Base-by-base conservation (phyloP, 2,113 vertebrate genomes). In the Halcyon senegalensis region DNA sequence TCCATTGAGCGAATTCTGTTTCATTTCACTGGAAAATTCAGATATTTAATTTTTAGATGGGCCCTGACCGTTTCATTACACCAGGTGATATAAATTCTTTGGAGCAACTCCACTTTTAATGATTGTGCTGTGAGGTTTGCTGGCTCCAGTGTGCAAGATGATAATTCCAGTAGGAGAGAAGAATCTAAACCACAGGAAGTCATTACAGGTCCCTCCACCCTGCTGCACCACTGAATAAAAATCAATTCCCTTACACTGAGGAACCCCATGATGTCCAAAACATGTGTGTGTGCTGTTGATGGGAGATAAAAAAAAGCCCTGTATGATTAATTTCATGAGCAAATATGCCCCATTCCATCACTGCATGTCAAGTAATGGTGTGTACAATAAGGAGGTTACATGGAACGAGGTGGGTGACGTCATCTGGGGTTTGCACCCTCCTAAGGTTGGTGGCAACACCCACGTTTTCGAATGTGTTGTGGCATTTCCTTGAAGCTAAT, bases 331-430 rank as follows among this genome's bases (percentile, higher is more conserved):
- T 33, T 63, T 24, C 25, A 24, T 28, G 16, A 56, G 50, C 19
- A 58, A 51, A 44, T 15, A 11, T 0, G 4, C 37, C 11, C 11
- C 27, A 4, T 18, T 35, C 28, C 31, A 2, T n/a, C 10, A 51
- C 5, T 21, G 11, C 11, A 7, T 33, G 43, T 17, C 44, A 16
- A 11, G 56, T 5, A 28, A 28, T 2, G 41, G 10, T 16, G 13
- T 1, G 16, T 33, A 46, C 17, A 2, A 7, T 3, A 3, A 0
- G 2, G 20, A 23, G 51, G 44, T 39, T 24, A 17, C 4, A 0
- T 6, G 2, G 3, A 11, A 24, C 1, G 1, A 4, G 43, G 31
- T 6, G 18, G 72, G 10, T 59, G 30, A 33, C 51, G 27, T 5
- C 35, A 15, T 0, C 7, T 7, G 43, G 37, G 14, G 7, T 16